Evolutionary conservation across 2,113 vertebrate genomes (phyloP).

Genomic region (Murina feae): DNA sequence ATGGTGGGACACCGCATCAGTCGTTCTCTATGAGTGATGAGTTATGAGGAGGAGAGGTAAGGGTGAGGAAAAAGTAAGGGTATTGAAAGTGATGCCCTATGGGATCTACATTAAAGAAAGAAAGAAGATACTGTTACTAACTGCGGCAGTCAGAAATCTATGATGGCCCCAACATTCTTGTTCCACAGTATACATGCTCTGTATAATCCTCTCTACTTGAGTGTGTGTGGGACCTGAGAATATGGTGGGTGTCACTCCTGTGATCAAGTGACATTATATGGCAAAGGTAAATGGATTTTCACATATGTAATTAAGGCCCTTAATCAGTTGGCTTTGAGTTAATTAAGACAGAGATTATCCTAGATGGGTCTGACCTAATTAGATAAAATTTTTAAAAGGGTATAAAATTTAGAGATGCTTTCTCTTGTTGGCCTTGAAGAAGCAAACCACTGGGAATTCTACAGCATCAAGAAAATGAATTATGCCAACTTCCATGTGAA

Average conservation of each 20-base stretch:
- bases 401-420: background rate
- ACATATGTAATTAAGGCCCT: background rate
- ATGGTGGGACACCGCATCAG: fast-evolving
- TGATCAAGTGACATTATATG: background rate
- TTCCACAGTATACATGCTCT: fast-evolving
- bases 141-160: background rate
- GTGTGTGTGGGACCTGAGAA: background rate
- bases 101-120: background rate
- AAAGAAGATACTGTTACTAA: background rate
- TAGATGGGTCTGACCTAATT: background rate
- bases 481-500: background rate
- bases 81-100: background rate
- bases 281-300: background rate
- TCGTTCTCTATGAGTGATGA: background rate
- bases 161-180: background rate
- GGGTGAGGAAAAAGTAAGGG: background rate
- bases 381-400: background rate
- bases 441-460: background rate
- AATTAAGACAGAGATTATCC: background rate
- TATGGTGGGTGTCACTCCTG: background rate
- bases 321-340: background rate
- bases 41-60: background rate
- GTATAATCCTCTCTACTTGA: background rate
- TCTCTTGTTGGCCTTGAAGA: background rate
- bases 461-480: background rate